Base-by-base conservation (phyloP, 2,797 vertebrate genomes). In the Heterohyrax brucei region DNA sequence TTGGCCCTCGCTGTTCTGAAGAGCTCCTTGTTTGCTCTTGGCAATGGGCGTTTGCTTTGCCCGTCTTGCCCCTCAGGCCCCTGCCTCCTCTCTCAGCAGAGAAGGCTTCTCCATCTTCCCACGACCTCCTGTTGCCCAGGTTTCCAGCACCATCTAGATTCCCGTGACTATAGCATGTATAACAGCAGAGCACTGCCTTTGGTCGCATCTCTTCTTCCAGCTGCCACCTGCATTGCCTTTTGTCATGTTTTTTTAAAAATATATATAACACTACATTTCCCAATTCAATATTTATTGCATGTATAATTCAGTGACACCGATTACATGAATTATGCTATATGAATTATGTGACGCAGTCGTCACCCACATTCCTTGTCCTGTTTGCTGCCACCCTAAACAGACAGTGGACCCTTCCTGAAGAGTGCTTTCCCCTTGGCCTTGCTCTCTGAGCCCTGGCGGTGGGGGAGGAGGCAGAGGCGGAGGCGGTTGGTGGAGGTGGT, bases 81-180 rank as follows among this genome's bases (percentile, higher is more conserved):
- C 73, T 24, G 16, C 33, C 21, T 70, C 61, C 53, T 72, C 61
- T 56, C 68, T 53, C 50, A 59, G 14, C 48, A 33, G n/a, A 91
- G 61, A 70, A 93, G 50, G 10, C 28, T 61, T n/a, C 59, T 53
- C 56, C 33, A 64, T 73, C 56, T 66, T 91, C 88, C 88, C 70
- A 70, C 66, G 46, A 26, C 18, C 75, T 61, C 16, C 22, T 61
- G 48, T 39, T 5, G 70, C 12, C 13, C 2, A 72, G 75, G 7
- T 44, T 93, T 84, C 64, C 48, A 89, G 61, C 8, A 76, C 62
- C 83, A 68, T 93, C 81, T 86, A 79, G 39, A 90, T 56, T 84
- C 30, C 33, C 88, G 9, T 28, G 46, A 19, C 33, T 70, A 48
- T 30, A 28, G 46, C 26, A 48, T 13, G 5, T 3, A 2, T 64